Evolutionary conservation across 2,797 vertebrate genomes (phyloP), one percentile per base, ranked within the genome.

Genomic region (Capromys pilorides): DNA sequence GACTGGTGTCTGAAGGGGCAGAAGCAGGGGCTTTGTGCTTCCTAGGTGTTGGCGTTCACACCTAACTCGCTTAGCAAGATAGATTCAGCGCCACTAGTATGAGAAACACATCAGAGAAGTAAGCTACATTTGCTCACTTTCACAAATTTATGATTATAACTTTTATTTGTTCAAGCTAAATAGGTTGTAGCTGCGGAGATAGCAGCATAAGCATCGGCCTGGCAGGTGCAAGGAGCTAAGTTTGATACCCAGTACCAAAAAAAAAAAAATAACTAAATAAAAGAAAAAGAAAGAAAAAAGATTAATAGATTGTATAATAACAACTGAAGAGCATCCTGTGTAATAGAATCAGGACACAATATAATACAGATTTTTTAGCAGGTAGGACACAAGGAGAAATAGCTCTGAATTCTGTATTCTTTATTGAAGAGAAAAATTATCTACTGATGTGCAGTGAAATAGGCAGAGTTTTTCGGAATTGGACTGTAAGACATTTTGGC

Each of bases 101-200:
- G 86, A 91, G 54, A 88, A 93, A 75, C 21, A 64, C 24, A 69
- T 73, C 21, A 85, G 86, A 95, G 26, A 92, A 88, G 91, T 83
- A 96, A 79, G 73, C 8, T 62, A 33, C 2, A 57, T 90, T 66
- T 59, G 92, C 31, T 75, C 87, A 82, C 82, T 83, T 85, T 82
- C 89, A 54, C 0, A 88, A 91, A 61, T 62, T 28, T 62, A 84
- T 69, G 16, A 5, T 87, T 81, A 11, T 69, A 85, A 71, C 90
- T 84, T 94, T 41, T 64, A 49, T 80, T 94, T 88, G n/a, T 86
- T 94, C 12, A 81, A 75, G 81, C 59, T 73, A 93, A 87, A 83
- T 67, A 61, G 16, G 59, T 85, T 77, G 86, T 78, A 36, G 0
- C 54, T 18, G 54, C 13, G 14, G 54, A 57, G 54, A 54, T 16